These are phyloP conservation scores for Aphelenchoides avenae DNA, from an alignment of 1,140 invertebrate species.

Conservation along the genomic window DNA sequence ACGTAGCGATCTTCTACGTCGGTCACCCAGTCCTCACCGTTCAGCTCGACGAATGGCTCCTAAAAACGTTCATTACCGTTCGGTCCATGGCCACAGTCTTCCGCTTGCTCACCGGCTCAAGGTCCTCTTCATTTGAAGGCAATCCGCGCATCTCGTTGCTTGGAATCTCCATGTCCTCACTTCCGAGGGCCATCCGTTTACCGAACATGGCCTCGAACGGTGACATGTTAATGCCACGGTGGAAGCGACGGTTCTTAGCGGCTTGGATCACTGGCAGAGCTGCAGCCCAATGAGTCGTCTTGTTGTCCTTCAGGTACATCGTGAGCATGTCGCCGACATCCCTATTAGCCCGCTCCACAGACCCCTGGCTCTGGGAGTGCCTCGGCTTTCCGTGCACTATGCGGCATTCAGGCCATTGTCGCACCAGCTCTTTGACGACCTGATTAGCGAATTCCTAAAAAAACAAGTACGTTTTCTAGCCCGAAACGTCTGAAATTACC, in stretches of 20 bases:
- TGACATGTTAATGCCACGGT: neutral
- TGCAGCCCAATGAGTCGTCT: neutral
- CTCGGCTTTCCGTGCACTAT: slow-evolving; percentile 7
- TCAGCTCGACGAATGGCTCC: no score
- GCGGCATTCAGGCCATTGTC: slow-evolving; percentile 5
- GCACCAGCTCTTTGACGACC: slow-evolving; percentile 25
- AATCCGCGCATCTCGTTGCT: no score
- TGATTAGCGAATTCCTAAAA: slow-evolving; percentile 38
- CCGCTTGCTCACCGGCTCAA: no score
- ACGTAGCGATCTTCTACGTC: no score
- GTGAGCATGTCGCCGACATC: slow-evolving; percentile 3
- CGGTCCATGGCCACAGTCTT: no score
- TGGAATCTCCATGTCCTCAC: no score
- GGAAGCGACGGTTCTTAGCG: neutral
- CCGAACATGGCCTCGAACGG: slow-evolving; percentile 5
- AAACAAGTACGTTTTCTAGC: no score
- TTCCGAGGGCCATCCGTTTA: no score
- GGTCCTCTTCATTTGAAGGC: no score
- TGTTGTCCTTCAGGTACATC: neutral
- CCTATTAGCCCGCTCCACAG: slow-evolving; percentile 6
- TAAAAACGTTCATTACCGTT: no score
- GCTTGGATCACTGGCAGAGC: neutral
- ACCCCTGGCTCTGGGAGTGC: slow-evolving; percentile 7
- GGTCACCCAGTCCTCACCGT: no score
- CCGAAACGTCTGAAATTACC: no score